Percentiles rank a stretch among this genome's conserved stretches.
Conservation (phyloP, 2,797 vertebrate species). For the Distichodus sexfasciatus region DNA sequence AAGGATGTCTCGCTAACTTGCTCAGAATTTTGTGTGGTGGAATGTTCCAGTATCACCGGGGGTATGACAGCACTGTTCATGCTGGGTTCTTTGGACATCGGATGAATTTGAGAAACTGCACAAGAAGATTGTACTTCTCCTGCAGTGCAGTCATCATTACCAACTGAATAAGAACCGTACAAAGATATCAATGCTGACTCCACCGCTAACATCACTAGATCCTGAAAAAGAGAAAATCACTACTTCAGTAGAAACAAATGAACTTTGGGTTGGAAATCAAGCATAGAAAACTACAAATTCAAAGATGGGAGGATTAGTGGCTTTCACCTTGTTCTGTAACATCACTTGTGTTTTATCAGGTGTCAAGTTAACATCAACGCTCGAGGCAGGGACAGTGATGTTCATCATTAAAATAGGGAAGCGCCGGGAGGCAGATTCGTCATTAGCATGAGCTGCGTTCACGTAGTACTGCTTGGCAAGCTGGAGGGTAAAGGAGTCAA, state of each 20-base stretch:
- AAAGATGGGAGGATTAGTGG: not conserved
- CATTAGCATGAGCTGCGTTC: constrained; percentile 63
- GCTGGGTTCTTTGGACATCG: not conserved
- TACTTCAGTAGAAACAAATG: not conserved
- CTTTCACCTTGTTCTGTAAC: constrained; percentile 86
- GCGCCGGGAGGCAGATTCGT: constrained; percentile 71
- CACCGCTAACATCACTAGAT: constrained; percentile 82
- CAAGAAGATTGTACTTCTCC: not conserved
- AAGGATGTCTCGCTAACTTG: constrained; percentile 29
- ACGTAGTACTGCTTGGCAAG: constrained; percentile 83
- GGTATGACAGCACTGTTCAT: not conserved
- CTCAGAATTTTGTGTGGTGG: not conserved
- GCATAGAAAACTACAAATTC: not conserved
- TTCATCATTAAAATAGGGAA: constrained; percentile 86
- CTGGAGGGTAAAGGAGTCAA: constrained; percentile 62
- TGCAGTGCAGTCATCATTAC: constrained; percentile 30
- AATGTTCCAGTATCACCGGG: constrained; percentile 8
- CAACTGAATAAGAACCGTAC: constrained; percentile 76
- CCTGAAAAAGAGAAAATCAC: constrained; percentile 65
- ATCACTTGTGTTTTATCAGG: constrained; percentile 95
- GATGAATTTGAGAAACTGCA: not conserved
- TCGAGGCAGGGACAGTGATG: constrained; percentile 78
- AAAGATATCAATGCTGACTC: constrained; percentile 85
- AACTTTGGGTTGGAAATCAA: not conserved
- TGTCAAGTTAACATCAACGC: constrained; percentile 90